phyloP scores from a whole-genome alignment of 2,797 vertebrate species.

The Pangasius krempfi region DNA sequence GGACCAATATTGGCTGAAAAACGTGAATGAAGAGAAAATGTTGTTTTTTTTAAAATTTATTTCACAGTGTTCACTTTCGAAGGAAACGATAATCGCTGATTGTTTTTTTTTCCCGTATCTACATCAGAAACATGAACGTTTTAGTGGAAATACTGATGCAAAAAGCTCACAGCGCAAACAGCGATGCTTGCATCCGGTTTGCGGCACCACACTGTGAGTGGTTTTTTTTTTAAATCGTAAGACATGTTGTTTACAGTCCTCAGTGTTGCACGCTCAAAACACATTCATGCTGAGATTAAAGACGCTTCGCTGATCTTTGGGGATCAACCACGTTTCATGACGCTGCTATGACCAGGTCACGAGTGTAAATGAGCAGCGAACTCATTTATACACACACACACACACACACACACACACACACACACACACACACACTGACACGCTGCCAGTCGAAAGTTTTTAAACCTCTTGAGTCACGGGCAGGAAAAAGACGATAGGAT shows the following conservation, averaged over 20 bases:
- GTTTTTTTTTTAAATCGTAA: not conserved
- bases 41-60: not conserved
- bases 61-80: not conserved
- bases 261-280: not conserved
- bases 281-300: not conserved
- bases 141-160: not conserved
- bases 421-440: not conserved
- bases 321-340: not conserved
- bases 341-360: not conserved
- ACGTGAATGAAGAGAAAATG: not conserved
- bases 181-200: not conserved
- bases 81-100: not conserved
- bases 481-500: not conserved
- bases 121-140: too few species aligned
- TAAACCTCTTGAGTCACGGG: not conserved
- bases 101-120: not conserved
- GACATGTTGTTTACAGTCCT: not conserved
- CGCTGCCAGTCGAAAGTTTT: not conserved
- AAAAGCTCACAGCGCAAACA: not conserved
- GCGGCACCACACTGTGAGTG: not conserved
- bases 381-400: not conserved
- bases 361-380: too few species aligned
- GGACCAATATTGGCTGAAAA: not conserved
- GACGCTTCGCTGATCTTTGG: not conserved
- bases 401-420: not conserved